Percentiles rank a stretch among this genome's conserved stretches.
phyloP scores from a whole-genome alignment of 2,797 vertebrate genomes.

The Anguilla marmorata region DNA sequence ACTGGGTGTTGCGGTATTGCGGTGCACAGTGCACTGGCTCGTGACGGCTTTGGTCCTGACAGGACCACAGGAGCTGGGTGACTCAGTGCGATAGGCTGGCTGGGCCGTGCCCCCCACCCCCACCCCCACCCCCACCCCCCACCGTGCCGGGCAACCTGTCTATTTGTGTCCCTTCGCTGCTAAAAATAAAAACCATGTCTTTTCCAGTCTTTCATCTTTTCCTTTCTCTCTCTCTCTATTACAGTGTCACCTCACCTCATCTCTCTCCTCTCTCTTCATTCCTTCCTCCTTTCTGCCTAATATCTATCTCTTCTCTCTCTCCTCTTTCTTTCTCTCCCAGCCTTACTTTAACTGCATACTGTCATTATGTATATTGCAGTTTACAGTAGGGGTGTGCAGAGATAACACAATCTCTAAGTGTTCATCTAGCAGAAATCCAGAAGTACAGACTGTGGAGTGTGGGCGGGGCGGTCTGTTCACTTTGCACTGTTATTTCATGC shows the following conservation, averaged over 20 bases:
- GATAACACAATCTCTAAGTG: background rate
- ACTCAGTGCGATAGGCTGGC: conserved; percentile 48
- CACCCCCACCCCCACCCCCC: too few species aligned
- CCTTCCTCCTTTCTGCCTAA: background rate
- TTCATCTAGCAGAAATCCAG: background rate
- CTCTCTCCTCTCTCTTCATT: background rate
- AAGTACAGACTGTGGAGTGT: background rate
- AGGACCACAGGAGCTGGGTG: conserved; percentile 37
- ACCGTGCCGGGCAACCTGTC: conserved; percentile 31
- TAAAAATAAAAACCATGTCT: conserved; percentile 57
- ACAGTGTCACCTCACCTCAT: too few species aligned
- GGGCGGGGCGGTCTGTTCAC: background rate
- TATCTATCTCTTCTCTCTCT: background rate
- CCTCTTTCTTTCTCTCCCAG: background rate
- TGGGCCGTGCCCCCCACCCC: conserved; percentile 27
- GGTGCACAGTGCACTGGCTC: conserved; percentile 12
- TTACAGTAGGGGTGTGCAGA: background rate
- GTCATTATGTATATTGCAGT: background rate
- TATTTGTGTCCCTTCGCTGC: conserved; percentile 33
- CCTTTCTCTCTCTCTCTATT: background rate
- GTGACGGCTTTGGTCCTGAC: conserved; percentile 47
- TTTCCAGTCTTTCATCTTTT: background rate
- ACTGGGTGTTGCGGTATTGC: conserved; percentile 30
- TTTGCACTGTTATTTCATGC: background rate
- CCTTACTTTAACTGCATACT: background rate